Conservation (phyloP, 1,140 invertebrate species). For the Bursaphelenchus mucronatus region DNA sequence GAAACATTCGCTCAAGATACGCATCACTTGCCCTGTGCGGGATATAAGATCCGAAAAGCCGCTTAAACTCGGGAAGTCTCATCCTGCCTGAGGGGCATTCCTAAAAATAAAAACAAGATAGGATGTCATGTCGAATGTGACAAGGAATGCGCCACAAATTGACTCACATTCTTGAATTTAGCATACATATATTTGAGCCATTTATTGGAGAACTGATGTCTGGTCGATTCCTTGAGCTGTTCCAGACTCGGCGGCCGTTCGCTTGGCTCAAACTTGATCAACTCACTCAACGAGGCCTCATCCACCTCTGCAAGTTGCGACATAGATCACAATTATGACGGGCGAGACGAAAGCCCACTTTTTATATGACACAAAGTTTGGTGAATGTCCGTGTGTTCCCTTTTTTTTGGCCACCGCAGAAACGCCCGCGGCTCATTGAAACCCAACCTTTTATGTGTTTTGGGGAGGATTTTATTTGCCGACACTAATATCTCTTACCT, state of each 20-base stretch:
- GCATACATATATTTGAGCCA: constrained; percentile 58
- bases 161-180: constrained; percentile 52
- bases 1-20: constrained; percentile 52
- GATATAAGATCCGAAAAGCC: constrained; percentile 45
- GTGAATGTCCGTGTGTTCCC: too few species aligned
- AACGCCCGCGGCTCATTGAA: too few species aligned
- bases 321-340: too few species aligned
- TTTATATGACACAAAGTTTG: too few species aligned
- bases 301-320: constrained; percentile 40
- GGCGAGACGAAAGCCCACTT: too few species aligned
- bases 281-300: constrained; percentile 34
- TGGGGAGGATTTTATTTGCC: too few species aligned
- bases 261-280: constrained; percentile 51
- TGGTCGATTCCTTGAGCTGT: constrained; percentile 32
- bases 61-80: constrained; percentile 51
- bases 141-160: constrained; percentile 17
- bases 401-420: too few species aligned
- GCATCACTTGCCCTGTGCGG: constrained; percentile 47
- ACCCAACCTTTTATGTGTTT: too few species aligned
- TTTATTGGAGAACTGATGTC: constrained; percentile 41
- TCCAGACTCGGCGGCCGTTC: constrained; percentile 46
- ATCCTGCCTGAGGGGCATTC: constrained; percentile 56
- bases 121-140: constrained; percentile 20
- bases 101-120: constrained; percentile 29
- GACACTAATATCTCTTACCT: too few species aligned